Percentiles rank a stretch among this genome's conserved stretches.
These are phyloP conservation scores for Timema podura DNA, from an alignment of 2,888 invertebrate species.

Conservation along the genomic window DNA sequence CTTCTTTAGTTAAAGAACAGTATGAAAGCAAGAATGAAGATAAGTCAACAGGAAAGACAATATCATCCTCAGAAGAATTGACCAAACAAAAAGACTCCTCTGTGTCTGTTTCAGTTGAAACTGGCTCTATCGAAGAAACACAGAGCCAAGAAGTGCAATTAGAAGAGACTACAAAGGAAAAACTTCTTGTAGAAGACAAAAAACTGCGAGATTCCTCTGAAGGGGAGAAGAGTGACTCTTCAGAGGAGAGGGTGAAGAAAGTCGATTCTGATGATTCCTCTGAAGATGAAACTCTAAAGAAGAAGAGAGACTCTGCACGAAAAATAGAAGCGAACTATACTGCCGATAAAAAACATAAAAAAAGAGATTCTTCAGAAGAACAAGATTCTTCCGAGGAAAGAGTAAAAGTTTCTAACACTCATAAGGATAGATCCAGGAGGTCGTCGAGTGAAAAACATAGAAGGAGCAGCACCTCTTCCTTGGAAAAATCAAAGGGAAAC, in stretches of 20 bases:
- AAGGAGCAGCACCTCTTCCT: constrained; percentile 2
- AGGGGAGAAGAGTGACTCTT: constrained; percentile 18
- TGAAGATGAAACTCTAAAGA: constrained; percentile 18
- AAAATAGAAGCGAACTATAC: constrained; percentile 7
- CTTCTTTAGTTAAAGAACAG: too few species aligned
- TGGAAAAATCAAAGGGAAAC: background rate
- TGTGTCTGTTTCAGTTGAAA: too few species aligned
- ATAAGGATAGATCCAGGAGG: too few species aligned
- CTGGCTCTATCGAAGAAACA: too few species aligned
- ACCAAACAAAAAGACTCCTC: too few species aligned
- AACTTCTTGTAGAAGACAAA: background rate
- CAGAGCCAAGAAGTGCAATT: too few species aligned
- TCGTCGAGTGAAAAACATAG: background rate
- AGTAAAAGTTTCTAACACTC: background rate
- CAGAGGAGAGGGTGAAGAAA: constrained; percentile 23
- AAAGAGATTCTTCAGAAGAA: constrained; percentile 18
- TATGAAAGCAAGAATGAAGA: too few species aligned
- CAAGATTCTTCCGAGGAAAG: background rate
- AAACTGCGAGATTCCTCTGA: constrained; percentile 22
- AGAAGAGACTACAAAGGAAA: background rate
- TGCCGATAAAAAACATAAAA: constrained; percentile 12
- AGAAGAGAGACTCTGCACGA: constrained; percentile 19
- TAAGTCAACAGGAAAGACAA: too few species aligned
- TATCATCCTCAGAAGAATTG: too few species aligned
- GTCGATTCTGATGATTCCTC: background rate